A percentile compares a stretch with the other conserved stretches of the same genome.
Evolutionary conservation across 2,113 vertebrate genomes (phyloP).

Genomic region (Deroptyus accipitrinus): DNA sequence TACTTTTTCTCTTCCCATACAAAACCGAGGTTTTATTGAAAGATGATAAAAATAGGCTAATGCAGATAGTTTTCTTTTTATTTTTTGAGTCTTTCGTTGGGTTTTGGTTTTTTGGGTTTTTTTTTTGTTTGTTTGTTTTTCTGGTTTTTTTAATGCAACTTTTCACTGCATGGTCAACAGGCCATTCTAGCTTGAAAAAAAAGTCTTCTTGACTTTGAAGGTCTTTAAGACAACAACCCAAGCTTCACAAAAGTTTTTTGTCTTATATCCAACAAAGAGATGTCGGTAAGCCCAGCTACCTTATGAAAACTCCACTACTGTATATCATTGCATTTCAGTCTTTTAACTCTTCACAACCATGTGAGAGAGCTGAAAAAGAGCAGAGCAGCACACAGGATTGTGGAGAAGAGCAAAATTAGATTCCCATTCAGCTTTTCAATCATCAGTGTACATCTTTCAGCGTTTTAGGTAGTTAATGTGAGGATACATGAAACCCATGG

Average conservation of each 20-base stretch:
- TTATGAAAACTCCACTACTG: neutral
- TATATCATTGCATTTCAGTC: neutral
- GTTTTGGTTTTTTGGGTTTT: rapidly evolving
- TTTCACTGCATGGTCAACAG: neutral
- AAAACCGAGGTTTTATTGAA: neutral
- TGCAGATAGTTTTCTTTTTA: neutral
- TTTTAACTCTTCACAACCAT: neutral
- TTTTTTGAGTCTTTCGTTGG: neutral
- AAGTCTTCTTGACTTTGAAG: neutral
- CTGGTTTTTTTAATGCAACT: too few species aligned
- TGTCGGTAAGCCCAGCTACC: neutral
- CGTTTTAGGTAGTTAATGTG: neutral
- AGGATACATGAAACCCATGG: neutral
- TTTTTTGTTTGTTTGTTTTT: too few species aligned
- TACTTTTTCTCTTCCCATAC: neutral
- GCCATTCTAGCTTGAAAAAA: neutral
- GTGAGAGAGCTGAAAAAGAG: neutral
- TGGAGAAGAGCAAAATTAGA: neutral
- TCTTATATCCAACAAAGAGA: neutral
- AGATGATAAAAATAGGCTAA: neutral
- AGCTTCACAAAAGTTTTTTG: neutral
- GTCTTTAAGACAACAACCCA: neutral
- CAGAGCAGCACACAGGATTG: neutral
- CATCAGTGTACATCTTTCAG: rapidly evolving
- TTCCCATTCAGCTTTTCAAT: neutral